Conservation (phyloP, 2,888 invertebrate species). For the Micoletzkya japonica region DNA sequence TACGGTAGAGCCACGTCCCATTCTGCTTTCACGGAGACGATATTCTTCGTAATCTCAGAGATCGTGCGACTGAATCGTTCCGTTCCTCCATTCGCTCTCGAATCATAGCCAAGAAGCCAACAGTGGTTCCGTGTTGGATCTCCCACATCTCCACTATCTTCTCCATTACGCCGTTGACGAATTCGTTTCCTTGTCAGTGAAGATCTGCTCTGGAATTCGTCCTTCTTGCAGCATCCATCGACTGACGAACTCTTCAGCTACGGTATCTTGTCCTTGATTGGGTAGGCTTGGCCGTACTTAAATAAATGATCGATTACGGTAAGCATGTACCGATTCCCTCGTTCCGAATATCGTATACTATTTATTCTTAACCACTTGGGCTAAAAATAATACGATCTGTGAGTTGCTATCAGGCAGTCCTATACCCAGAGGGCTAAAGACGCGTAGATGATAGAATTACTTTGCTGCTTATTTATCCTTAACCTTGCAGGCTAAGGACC, state of each 20-base stretch:
- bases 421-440: no score
- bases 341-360: no score
- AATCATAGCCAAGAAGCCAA: conserved; percentile 27
- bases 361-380: no score
- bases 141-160: background rate
- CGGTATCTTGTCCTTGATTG: background rate
- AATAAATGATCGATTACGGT: conserved; percentile 9
- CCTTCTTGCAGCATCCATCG: conserved; percentile 6
- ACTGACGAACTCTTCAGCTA: background rate
- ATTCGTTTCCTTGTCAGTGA: conserved; percentile 6
- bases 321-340: conserved; percentile 7
- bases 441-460: no score
- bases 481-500: no score
- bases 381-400: no score
- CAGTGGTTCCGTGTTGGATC: background rate
- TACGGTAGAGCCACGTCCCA: conserved; percentile 31
- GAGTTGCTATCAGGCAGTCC: no score
- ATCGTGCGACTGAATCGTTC: conserved; percentile 25
- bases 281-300: background rate
- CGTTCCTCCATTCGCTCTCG: conserved; percentile 27
- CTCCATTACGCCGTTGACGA: background rate
- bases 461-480: no score
- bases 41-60: conserved; percentile 18
- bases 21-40: background rate
- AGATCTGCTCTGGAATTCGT: background rate